Evolutionary conservation across 2,888 invertebrate genomes (phyloP), one percentile per base, ranked within the genome.

Genomic region (Diarsia brunnea): DNA sequence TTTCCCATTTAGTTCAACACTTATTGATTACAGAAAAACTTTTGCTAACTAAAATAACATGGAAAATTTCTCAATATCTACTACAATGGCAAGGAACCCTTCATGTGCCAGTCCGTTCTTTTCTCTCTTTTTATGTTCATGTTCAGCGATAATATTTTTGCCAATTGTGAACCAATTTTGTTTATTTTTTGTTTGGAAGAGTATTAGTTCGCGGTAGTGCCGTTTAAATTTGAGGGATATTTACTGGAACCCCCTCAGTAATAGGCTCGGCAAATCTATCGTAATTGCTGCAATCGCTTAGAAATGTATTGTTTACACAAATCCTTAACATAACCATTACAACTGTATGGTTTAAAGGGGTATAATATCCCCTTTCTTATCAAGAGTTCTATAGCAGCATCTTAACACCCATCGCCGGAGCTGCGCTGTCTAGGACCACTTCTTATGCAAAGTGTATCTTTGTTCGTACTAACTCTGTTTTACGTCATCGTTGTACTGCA

Each of bases 391-490:
- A 10, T 24, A 16, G 55, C 71, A 66, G 61, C 81, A 78, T 84
- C 53, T 86, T 81, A 81, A n/a, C 49, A 4, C 55, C 49, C 31
- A 21, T 24, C 16, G 4, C 53, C n/a, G n/a, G 65, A 70, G 58
- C 75, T 82, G 31, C 27, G 58, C 73, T 63, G 69, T 79, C 73
- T 82, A 79, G 77, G 60, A 63, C 75, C 67, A 69, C 79, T 80
- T 83, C 81, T 81, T 84, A 87, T 84, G 84, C 87, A 82, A 87
- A 87, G 64, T 78, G 71, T 84, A 82, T 78, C 82, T 79, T 84
- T 87, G 79, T 84, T 61, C 53, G 66, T 31, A 58, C 77, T 60
- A 65, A 75, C 70, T 74, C 84, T 78, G 77, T 86, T 84, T 86
- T 85, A 84, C 71, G 65, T 85, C 78, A 86, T 77, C 64, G 81